A percentile compares a stretch with the other conserved stretches of the same genome.
These are phyloP conservation scores for Erebia epiphron DNA, from an alignment of 2,888 invertebrate genomes.

Conservation along the genomic window DNA sequence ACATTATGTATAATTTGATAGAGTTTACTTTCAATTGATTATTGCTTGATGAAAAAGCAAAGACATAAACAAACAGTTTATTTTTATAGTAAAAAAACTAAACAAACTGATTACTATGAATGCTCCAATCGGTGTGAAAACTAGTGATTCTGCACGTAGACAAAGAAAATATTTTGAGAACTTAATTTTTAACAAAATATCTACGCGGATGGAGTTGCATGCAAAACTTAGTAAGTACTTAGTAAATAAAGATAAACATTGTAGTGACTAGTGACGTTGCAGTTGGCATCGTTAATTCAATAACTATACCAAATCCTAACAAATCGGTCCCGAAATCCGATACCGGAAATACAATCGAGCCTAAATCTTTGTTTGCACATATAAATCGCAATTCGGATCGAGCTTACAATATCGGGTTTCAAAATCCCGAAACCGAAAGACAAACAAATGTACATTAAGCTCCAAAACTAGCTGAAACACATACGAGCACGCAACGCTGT, in stretches of 20 bases:
- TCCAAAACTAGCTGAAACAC: slow-evolving; percentile 54
- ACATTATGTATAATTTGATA: no score
- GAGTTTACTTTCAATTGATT: no score
- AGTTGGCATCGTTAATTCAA: not conserved
- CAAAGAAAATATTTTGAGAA: no score
- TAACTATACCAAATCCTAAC: slow-evolving; percentile 15
- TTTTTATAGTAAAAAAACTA: no score
- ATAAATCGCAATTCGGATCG: slow-evolving; percentile 37
- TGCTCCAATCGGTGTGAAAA: no score
- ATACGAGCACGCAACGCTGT: slow-evolving; percentile 58
- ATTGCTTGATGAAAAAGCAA: no score
- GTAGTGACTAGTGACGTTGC: not conserved
- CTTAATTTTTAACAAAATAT: not conserved
- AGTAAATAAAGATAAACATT: slow-evolving; percentile 8
- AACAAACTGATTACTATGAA: no score
- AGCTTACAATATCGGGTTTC: slow-evolving; percentile 43
- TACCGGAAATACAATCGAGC: slow-evolving; percentile 26
- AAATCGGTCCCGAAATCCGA: slow-evolving; percentile 14
- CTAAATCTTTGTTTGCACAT: slow-evolving; percentile 25
- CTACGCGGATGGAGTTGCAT: not conserved
- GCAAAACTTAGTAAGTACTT: not conserved
- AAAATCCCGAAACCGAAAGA: slow-evolving; percentile 53
- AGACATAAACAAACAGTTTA: no score
- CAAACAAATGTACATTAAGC: slow-evolving; percentile 53
- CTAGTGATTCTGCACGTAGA: no score